Conservation (phyloP, 2,797 vertebrate genomes). For the Clarias pachynema region DNA sequence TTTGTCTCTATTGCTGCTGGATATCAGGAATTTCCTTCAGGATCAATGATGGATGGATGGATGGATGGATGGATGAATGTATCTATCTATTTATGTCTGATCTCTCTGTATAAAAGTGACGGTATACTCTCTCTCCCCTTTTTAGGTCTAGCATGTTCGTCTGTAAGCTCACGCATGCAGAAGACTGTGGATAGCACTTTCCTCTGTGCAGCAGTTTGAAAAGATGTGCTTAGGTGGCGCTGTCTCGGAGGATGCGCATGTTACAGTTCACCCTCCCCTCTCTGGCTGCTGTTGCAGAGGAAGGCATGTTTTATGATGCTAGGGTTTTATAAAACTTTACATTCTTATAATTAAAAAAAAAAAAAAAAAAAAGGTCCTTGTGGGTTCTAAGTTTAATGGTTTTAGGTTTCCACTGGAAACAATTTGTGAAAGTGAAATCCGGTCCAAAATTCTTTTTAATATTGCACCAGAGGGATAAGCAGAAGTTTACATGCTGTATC, state of each 20-base stretch:
- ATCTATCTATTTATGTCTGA: no score
- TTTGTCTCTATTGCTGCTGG: no score
- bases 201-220: not conserved
- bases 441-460: not conserved
- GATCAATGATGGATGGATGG: no score
- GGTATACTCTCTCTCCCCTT: not conserved
- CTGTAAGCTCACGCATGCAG: not conserved
- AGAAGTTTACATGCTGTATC: not conserved
- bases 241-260: not conserved
- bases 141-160: not conserved
- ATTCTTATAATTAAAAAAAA: not conserved
- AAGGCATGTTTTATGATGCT: not conserved
- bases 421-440: not conserved
- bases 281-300: no score
- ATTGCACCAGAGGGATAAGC: no score
- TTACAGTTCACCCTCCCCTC: not conserved
- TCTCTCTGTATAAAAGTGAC: not conserved
- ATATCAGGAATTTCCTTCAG: no score
- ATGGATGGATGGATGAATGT: no score
- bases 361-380: not conserved
- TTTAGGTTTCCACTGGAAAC: slow-evolving; percentile 1
- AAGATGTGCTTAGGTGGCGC: not conserved
- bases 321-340: not conserved
- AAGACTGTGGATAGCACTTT: not conserved
- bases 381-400: not conserved